Base-by-base conservation (phyloP, 2,888 invertebrate species). In the Polymixis flavicincta region DNA sequence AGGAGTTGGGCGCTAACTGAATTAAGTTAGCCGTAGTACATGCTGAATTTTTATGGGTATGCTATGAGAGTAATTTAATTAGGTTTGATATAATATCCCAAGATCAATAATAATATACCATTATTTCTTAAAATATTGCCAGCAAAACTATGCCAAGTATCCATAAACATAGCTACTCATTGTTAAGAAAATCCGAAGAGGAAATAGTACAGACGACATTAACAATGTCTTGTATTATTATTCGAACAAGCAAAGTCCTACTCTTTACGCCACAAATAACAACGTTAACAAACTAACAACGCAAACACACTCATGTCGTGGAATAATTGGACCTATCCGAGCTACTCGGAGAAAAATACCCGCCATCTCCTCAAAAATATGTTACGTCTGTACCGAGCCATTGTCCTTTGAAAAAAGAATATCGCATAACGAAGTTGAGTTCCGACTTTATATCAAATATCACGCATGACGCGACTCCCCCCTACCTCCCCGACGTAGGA, bases 401-500 rank as follows among this genome's bases (percentile, higher is more conserved):
- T 96, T 96, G 96, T 96, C 96, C 96, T 95, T 95, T 96, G 96
- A 95, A 96, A 96, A 96, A 95, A 93, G 95, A 94, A 96, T 95
- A 96, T 96, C 95, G 92, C 95, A 95, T 96, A 96, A 96, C 96
- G 96, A 96, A 96, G 94, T 96, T 93, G 95, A 96, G 95, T 95
- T 95, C 96, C 95, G 94, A 96, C 95, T 96, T 96, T 96, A 96
- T 96, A 96, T 96, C 96, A 96, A 96, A 96, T 96, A 96, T 96
- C 96, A 96, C 95, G 96, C 96, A 96, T 96, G 96, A 95, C 95
- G 94, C 94, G 91, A 91, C 92, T 88, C 90, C 91, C 92, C 92
- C 93, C 93, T 89, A 86, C 91, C 90, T 76, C 86, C 89, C 85
- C 80, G 60, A 68, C 78, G 74, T 71, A 80, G 92, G 94, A 91